Evolutionary conservation across 2,113 vertebrate species (phyloP).

Genomic region (Elephantulus edwardii): DNA sequence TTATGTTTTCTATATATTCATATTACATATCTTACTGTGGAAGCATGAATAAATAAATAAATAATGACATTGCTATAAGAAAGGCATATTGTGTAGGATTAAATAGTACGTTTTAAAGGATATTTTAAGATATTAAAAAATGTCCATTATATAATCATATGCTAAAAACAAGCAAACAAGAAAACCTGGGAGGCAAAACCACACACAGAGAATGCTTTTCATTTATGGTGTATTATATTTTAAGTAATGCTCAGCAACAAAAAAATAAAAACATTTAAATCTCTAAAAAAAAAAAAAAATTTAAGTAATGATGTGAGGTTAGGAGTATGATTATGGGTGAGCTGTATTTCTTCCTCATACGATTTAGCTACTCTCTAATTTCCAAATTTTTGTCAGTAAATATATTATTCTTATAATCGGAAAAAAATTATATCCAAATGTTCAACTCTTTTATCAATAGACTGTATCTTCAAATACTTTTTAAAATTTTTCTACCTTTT

Average conservation of each 20-base stretch:
- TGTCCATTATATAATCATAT: not conserved
- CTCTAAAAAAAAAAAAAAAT: too few relatives aligned
- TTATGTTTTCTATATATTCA: slow-evolving; percentile 26
- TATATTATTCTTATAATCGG: not conserved
- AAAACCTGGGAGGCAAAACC: not conserved
- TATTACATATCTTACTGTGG: not conserved
- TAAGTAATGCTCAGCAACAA: slow-evolving; percentile 26
- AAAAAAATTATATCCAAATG: not conserved
- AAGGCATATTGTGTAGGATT: not conserved
- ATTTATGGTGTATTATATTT: not conserved
- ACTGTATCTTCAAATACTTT: not conserved
- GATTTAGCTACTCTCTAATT: not conserved
- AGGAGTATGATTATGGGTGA: not conserved
- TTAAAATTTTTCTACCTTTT: not conserved
- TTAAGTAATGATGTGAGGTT: too few relatives aligned
- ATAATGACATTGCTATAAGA: not conserved
- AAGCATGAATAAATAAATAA: slow-evolving; percentile 29
- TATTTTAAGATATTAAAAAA: slow-evolving; percentile 10
- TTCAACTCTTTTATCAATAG: not conserved
- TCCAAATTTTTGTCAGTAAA: slow-evolving; percentile 5
- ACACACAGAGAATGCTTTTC: not conserved
- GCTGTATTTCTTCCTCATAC: slow-evolving; percentile 34
- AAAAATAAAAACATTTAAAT: too few relatives aligned
- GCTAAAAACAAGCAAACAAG: not conserved
- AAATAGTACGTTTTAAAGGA: slow-evolving; percentile 21